Base-by-base conservation (phyloP, 2,113 vertebrate genomes). In the Ctenodactylus gundi region DNA sequence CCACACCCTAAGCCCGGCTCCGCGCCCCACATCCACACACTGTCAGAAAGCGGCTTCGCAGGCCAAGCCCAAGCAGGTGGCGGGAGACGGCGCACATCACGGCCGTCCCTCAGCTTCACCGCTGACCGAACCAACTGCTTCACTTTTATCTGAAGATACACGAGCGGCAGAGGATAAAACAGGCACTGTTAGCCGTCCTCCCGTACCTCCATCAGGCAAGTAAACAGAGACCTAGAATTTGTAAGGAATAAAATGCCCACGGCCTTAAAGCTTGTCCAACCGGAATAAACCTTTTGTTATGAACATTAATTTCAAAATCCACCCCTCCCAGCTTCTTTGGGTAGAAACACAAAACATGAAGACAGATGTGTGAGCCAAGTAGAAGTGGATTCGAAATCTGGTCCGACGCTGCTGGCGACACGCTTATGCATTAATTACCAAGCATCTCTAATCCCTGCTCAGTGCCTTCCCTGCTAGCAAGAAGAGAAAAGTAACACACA, bases 71-170 rank as follows among this genome's bases (percentile, higher is more conserved):
- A n/a, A n/a, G n/a, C n/a, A n/a, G n/a, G n/a, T n/a, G n/a, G n/a
- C n/a, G n/a, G n/a, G n/a, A n/a, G n/a, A n/a, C n/a, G n/a, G n/a
- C n/a, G n/a, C n/a, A n/a, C n/a, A n/a, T n/a, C n/a, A n/a, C n/a
- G n/a, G n/a, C n/a, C n/a, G n/a, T n/a, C n/a, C n/a, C n/a, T n/a
- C n/a, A n/a, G n/a, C n/a, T n/a, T n/a, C n/a, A n/a, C n/a, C n/a
- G n/a, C n/a, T n/a, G 46, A 68, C 20, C 55, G 91, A 78, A 78
- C 73, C 1, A 58, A 36, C 34, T 68, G 10, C 41, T 90, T 93
- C n/a, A 72, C 39, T 81, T 76, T 85, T 81, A 90, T 60, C n/a
- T 11, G 65, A 91, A 83, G 73, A 72, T 87, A 80, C 73, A 25
- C 72, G 78, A 88, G 60, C 29, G 20, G 49, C 46, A 44, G n/a